These are phyloP conservation scores for Microcaecilia unicolor DNA, from an alignment of 2,797 vertebrate genomes.

Conservation along the genomic window DNA sequence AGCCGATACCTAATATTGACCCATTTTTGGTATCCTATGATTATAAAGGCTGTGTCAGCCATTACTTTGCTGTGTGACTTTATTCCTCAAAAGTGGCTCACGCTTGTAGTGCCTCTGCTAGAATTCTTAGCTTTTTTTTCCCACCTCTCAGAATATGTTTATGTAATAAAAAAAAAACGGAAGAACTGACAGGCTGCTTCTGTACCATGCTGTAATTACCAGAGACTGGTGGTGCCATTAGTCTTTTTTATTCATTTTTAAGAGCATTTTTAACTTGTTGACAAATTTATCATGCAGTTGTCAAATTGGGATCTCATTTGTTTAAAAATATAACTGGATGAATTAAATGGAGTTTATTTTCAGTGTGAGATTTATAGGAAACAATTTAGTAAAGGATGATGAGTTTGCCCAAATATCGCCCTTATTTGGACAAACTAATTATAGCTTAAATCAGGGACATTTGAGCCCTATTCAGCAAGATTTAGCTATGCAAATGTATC, in stretches of 20 bases:
- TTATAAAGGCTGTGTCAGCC: slow-evolving; percentile 29
- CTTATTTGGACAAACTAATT: no score
- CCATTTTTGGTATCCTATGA: slow-evolving; percentile 55
- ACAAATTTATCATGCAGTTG: background rate
- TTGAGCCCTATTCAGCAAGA: no score
- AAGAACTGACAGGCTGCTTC: slow-evolving; percentile 16
- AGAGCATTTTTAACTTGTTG: background rate
- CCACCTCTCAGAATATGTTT: slow-evolving; percentile 12
- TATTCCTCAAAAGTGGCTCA: slow-evolving; percentile 34
- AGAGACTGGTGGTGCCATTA: background rate
- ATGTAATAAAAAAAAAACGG: slow-evolving; percentile 11
- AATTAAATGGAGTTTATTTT: background rate
- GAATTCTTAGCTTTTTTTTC: slow-evolving; percentile 31
- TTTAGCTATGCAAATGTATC: no score
- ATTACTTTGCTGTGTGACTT: slow-evolving; percentile 37
- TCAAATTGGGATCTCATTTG: background rate
- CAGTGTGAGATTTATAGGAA: no score
- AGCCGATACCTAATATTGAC: slow-evolving; percentile 74
- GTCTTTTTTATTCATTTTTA: slow-evolving; percentile 4
- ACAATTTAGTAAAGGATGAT: no score
- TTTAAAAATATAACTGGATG: background rate
- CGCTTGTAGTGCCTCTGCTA: slow-evolving; percentile 18
- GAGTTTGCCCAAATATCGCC: no score
- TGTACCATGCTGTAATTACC: slow-evolving; percentile 7
- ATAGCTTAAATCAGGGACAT: no score